phyloP scores from a whole-genome alignment of 2,888 invertebrate genomes.

The Halictus quadricinctus region DNA sequence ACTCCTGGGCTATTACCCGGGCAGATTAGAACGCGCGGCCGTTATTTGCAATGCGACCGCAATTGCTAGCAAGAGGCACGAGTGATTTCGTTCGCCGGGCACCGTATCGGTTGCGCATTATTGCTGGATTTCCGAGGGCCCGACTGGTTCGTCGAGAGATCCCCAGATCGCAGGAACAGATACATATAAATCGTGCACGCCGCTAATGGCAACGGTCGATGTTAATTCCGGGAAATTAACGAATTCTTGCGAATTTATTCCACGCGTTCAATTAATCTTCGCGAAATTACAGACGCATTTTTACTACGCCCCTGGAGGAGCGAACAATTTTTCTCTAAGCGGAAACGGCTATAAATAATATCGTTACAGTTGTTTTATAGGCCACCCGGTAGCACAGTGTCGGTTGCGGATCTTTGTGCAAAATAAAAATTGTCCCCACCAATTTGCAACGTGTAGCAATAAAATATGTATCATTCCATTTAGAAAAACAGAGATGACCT shows the following conservation, averaged over 20 bases:
- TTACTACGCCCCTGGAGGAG: no score
- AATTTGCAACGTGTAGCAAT: no score
- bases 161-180: background rate
- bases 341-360: no score
- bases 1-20: slow-evolving; percentile 43
- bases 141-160: background rate
- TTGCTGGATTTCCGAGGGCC: background rate
- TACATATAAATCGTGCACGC: background rate
- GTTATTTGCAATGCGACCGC: slow-evolving; percentile 22
- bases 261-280: background rate
- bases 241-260: background rate
- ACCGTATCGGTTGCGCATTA: slow-evolving; percentile 37
- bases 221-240: background rate
- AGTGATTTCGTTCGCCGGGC: slow-evolving; percentile 31
- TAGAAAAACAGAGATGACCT: no score
- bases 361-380: no score
- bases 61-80: background rate
- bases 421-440: no score
- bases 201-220: background rate
- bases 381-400: no score
- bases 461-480: no score
- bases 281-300: no score
- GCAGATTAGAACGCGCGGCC: slow-evolving; percentile 28
- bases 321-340: no score
- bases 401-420: no score